phyloP scores from a whole-genome alignment of 2,888 invertebrate genomes.

The Chymomyza fuscimana region DNA sequence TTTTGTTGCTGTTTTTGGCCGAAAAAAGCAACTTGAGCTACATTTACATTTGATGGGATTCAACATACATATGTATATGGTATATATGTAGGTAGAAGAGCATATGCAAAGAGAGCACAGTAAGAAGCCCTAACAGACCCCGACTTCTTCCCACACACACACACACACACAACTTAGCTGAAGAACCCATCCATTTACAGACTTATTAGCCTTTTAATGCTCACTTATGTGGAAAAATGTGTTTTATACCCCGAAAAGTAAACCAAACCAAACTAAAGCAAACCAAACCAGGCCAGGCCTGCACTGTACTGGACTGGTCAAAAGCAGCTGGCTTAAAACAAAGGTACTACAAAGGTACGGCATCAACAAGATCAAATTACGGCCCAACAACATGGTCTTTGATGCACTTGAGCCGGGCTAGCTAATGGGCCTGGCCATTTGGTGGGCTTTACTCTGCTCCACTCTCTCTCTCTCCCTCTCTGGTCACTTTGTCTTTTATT shows the following conservation, averaged over 20 bases:
- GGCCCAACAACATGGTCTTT: background rate
- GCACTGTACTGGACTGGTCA: background rate
- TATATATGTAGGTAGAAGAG: background rate
- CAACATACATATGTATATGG: conserved; percentile 20
- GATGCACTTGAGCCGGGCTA: conserved; percentile 3
- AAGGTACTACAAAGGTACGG: background rate
- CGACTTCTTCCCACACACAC: background rate
- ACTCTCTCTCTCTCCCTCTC: background rate
- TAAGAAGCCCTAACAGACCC: conserved; percentile 6
- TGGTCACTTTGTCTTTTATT: background rate
- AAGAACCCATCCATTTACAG: conserved; percentile 29
- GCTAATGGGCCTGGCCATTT: background rate
- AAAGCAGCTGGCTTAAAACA: conserved; percentile 2
- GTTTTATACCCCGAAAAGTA: conserved; percentile 31
- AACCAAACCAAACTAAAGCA: background rate
- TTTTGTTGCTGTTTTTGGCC: conserved; percentile 36
- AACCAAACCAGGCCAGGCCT: background rate
- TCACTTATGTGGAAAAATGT: conserved; percentile 57
- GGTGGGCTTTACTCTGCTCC: background rate
- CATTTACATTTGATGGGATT: conserved; percentile 67
- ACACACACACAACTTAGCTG: conserved; percentile 10
- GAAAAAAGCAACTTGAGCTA: conserved; percentile 51
- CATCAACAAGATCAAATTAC: conserved; percentile 2
- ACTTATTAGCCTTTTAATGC: conserved; percentile 56
- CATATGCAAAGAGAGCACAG: background rate